phyloP scores from a whole-genome alignment of 2,113 vertebrate genomes.

The Tinamus guttatus region DNA sequence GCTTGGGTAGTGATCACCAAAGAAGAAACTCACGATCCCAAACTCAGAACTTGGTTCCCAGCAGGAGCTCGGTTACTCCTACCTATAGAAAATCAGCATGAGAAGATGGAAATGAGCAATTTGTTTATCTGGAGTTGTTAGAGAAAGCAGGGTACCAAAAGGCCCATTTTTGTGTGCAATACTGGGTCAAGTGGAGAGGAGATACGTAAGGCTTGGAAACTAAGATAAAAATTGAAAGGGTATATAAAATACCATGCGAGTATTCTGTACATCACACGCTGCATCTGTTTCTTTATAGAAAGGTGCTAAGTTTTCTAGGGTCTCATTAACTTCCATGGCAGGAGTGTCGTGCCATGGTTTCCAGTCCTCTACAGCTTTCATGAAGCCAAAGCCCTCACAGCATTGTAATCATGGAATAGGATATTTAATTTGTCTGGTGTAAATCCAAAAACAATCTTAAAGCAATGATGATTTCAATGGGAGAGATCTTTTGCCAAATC shows the following conservation, averaged over 20 bases:
- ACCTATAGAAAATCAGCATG: not conserved
- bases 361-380: not conserved
- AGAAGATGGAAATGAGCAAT: not conserved
- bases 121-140: not conserved
- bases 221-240: not conserved
- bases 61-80: not conserved
- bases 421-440: not conserved
- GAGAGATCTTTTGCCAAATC: rapidly evolving
- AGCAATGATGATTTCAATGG: not conserved
- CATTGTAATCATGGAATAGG: not conserved
- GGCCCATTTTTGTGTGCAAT: not conserved
- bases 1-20: not conserved
- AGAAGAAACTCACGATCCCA: not conserved
- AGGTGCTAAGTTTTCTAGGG: not conserved
- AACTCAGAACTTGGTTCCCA: not conserved
- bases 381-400: not conserved
- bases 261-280: not conserved
- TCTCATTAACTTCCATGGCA: not conserved
- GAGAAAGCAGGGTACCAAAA: not conserved
- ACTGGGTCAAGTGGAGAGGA: not conserved
- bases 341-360: not conserved
- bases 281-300: not conserved
- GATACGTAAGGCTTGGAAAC: not conserved
- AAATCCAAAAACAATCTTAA: not conserved
- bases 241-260: not conserved